Base-by-base conservation (phyloP, 2,113 vertebrate species). In the Empidonax traillii region DNA sequence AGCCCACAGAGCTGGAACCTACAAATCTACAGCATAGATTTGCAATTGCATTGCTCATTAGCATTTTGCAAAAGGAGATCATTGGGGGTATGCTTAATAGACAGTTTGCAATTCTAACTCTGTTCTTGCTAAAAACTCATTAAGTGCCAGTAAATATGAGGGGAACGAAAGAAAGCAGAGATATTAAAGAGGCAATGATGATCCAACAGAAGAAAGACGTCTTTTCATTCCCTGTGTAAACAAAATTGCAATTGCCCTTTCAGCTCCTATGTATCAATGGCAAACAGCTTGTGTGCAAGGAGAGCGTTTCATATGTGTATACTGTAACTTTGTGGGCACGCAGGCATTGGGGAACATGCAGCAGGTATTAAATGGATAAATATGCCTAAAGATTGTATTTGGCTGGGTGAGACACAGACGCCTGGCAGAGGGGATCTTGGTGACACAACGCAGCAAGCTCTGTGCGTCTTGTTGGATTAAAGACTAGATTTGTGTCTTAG, bases 381-480 rank as follows among this genome's bases (percentile, higher is more conserved):
- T 96, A 95, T 74, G 88, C 67, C 59, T 41, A 77, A 78, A 91
- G 67, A 90, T 82, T 95, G 71, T 81, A 75, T 89, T 94, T 94
- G 90, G 73, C 88, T 93, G 85, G 87, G 92, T 77, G 87, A 93
- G 91, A 80, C 90, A 87, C 90, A 74, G 83, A 74, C 93, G 87
- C 56, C 72, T 95, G 90, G 96, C 90, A 87, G 71, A 95, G 67
- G 37, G 90, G 90, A 98, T 98, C 94, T 95, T 96, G 95, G 97
- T 96, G 97, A 97, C 95, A 97, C 95, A 94, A 95, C 86, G 78
- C 71, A 94, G 84, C 73, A 62, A 97, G 94, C 89, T 94, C 96
- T 97, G 92, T 91, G 92, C 86, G 44, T 98, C 96, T 97, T 97
- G 94, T 94, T 95, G 97, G 96, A 98, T 98, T 98, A 98, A 94